Evolutionary conservation across 2,113 vertebrate species (phyloP), one percentile per base, ranked within the genome.

Genomic region (Hystrix cristata): DNA sequence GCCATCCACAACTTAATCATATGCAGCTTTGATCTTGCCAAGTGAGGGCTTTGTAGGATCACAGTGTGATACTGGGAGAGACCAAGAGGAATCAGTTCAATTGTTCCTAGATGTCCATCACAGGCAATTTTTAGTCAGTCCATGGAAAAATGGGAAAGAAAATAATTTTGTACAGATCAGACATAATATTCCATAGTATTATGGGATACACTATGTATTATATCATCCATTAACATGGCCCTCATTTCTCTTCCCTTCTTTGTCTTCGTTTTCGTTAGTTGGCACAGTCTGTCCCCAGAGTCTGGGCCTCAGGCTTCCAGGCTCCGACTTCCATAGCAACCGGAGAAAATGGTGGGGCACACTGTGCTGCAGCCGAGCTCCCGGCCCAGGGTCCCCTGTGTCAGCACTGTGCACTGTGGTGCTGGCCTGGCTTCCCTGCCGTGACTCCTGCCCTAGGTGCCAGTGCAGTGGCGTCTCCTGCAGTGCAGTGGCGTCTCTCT

Each of bases 321-420:
- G 10, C 29, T 67, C 59, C 34, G 57, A 43, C 19, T 85, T 85
- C 60, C 43, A 46, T 4, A 53, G 92, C 59, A 67, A 18, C 72
- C 85, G 65, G 71, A 64, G 31, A 21, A 5, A 85, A 55, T 19
- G 29, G 69, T 43, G 55, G 62, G 53, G 7, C 31, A 15, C 43
- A 13, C 23, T 9, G 11, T 1, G 18, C 64, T 31, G 78, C 34
- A 67, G 59, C 27, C 0, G 21, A 74, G 46, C 12, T 27, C 87
- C 16, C 0, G 0, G 12, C 31, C 21, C 3, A 43, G n/a, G 2
- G 8, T 12, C 55, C 2, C 0, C 23, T 0, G 0, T 38, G 38
- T 38, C 2, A 2, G 38, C 38, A 38, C 38, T 38, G 38, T 38
- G 72, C 71, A 71, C 2, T 13, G 0, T 27, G n/a, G 11, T 16